These are phyloP conservation scores for Cosmorhoe ocellata DNA, from an alignment of 2,888 invertebrate species.

Conservation along the genomic window DNA sequence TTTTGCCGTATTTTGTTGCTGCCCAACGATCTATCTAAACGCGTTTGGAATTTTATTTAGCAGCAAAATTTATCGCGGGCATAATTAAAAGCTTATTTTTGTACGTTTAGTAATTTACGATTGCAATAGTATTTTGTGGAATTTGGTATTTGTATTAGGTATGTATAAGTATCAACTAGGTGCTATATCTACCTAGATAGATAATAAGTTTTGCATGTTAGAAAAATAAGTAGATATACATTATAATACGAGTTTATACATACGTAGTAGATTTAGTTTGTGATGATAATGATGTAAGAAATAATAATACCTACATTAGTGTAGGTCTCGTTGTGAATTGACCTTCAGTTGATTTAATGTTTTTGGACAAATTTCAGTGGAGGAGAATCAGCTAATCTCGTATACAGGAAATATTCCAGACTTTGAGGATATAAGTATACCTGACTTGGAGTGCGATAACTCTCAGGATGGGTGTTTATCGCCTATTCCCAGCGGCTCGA, in stretches of 20 bases:
- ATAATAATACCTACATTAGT: background rate
- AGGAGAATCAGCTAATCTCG: constrained; percentile 80
- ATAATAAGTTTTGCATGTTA: background rate
- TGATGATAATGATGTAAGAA: background rate
- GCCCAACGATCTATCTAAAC: no score
- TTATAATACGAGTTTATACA: background rate
- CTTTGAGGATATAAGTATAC: constrained; percentile 76
- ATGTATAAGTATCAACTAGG: background rate
- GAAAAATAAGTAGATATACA: background rate
- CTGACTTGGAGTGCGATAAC: constrained; percentile 65
- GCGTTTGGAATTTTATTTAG: no score
- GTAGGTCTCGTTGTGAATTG: constrained; percentile 7
- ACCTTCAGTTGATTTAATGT: constrained; percentile 28
- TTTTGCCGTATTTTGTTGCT: no score
- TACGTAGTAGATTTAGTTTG: background rate
- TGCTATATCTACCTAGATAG: no score
- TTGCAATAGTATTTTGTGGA: constrained; percentile 20
- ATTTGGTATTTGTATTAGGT: background rate
- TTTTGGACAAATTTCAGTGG: constrained; percentile 67
- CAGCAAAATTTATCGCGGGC: no score
- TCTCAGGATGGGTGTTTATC: constrained; percentile 55
- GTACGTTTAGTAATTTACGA: no score
- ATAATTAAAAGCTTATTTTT: no score
- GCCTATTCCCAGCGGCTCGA: constrained; percentile 51
- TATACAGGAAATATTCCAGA: constrained; percentile 81